phyloP scores from a whole-genome alignment of 2,888 invertebrate species.

The Drosophila meridionalis region DNA sequence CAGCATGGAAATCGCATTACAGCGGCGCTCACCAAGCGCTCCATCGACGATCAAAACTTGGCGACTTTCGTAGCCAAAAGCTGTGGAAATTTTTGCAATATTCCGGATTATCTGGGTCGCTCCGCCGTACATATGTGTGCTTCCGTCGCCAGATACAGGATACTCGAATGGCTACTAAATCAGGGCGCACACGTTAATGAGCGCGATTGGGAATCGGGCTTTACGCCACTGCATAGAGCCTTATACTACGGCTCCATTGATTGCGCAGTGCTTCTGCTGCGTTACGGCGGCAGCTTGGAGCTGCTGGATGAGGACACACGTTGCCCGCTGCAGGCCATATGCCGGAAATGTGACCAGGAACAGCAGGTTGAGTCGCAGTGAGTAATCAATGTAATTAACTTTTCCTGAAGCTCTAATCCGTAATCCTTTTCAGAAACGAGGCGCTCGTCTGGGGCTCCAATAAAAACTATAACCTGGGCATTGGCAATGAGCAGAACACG shows the following conservation, averaged over 20 bases:
- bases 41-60: conserved; percentile 87
- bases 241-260: conserved; percentile 93
- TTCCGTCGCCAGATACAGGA: conserved; percentile 89
- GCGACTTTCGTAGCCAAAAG: conserved; percentile 87
- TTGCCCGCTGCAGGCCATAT: conserved; percentile 82
- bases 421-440: conserved; percentile 84
- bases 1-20: conserved; percentile 86
- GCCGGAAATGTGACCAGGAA: conserved; percentile 84
- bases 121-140: conserved; percentile 92
- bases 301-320: conserved; percentile 81
- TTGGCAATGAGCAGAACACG: conserved; percentile 88
- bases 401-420: neutral
- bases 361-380: conserved; percentile 56
- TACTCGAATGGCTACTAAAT: conserved; percentile 91
- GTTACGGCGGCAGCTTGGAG: conserved; percentile 86
- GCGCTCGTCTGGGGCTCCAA: conserved; percentile 94
- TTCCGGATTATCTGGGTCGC: conserved; percentile 89
- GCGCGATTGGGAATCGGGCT: conserved; percentile 86
- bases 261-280: conserved; percentile 89
- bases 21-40: conserved; percentile 88
- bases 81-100: conserved; percentile 87
- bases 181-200: conserved; percentile 85
- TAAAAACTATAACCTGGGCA: conserved; percentile 93
- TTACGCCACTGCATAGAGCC: conserved; percentile 92
- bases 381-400: conserved; percentile 1